Evolutionary conservation across 2,888 invertebrate genomes (phyloP).

Genomic region (Anoncus sp.): DNA sequence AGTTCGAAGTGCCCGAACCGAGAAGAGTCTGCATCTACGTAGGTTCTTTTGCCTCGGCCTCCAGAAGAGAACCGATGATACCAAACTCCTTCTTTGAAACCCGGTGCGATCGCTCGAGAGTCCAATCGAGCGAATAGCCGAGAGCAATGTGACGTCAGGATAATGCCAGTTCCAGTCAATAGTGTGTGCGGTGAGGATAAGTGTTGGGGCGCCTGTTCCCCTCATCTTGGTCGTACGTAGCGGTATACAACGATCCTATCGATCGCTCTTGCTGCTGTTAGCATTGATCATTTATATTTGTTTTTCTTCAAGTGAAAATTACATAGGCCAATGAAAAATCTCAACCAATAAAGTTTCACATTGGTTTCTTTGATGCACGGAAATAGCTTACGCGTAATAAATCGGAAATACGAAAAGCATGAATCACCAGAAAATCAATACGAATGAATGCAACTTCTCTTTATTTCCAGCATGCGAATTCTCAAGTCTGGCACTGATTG

Average conservation of each 20-base stretch:
- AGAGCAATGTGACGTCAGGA: constrained; percentile 55
- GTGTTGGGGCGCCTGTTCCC: constrained; percentile 28
- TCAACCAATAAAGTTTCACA: constrained; percentile 28
- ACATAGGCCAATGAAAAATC: constrained; percentile 23
- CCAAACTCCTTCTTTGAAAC: constrained; percentile 21
- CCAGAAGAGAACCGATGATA: constrained; percentile 36
- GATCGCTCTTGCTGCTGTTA: constrained; percentile 20
- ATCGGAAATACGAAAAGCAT: constrained; percentile 13
- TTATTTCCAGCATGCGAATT: background rate
- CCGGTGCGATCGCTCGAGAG: constrained; percentile 12
- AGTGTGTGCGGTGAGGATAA: constrained; percentile 45
- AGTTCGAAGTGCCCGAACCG: constrained; percentile 49
- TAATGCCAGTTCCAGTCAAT: constrained; percentile 50
- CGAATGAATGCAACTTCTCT: too few species aligned
- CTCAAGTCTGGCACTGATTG: background rate
- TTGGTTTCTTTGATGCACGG: background rate
- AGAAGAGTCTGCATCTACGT: constrained; percentile 52
- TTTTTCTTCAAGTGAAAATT: constrained; percentile 39
- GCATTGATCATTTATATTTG: constrained; percentile 47
- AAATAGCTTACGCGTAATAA: constrained; percentile 28
- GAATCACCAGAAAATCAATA: background rate
- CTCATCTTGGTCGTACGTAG: constrained; percentile 4
- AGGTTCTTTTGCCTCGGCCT: constrained; percentile 28
- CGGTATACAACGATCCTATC: constrained; percentile 14
- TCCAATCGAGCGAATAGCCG: constrained; percentile 48